Evolutionary conservation across 2,113 vertebrate genomes (phyloP).

Genomic region (Saimiri boliviensis): DNA sequence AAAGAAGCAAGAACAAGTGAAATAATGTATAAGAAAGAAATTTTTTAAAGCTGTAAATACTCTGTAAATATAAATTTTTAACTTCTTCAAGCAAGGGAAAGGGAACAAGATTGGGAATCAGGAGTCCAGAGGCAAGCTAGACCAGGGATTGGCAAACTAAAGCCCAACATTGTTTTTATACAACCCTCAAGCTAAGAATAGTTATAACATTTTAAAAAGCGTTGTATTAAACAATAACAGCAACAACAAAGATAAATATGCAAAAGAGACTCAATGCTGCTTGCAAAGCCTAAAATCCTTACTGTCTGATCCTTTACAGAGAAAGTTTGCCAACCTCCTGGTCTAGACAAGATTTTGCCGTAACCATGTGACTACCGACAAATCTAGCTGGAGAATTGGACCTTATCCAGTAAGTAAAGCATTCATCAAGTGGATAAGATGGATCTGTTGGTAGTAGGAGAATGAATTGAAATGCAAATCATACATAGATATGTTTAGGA

Average conservation of each 20-base stretch:
- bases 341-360: background rate
- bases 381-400: background rate
- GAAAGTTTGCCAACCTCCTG: background rate
- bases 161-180: background rate
- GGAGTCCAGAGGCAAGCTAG: background rate
- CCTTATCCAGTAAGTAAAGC: background rate
- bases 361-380: background rate
- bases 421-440: background rate
- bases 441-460: background rate
- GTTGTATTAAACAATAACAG: background rate
- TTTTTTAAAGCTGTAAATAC: background rate
- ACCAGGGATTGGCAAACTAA: background rate
- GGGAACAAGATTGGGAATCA: background rate
- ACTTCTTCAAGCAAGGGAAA: conserved; percentile 8
- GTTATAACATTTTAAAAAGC: background rate
- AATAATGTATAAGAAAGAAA: background rate
- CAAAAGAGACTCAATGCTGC: background rate
- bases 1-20: background rate
- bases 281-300: conserved; percentile 24
- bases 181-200: background rate
- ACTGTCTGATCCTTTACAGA: background rate
- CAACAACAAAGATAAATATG: background rate
- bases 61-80: background rate
- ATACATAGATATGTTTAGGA: background rate
- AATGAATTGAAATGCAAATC: background rate